Conservation (phyloP, 2,797 vertebrate genomes). For the Sorex maritimensis region DNA sequence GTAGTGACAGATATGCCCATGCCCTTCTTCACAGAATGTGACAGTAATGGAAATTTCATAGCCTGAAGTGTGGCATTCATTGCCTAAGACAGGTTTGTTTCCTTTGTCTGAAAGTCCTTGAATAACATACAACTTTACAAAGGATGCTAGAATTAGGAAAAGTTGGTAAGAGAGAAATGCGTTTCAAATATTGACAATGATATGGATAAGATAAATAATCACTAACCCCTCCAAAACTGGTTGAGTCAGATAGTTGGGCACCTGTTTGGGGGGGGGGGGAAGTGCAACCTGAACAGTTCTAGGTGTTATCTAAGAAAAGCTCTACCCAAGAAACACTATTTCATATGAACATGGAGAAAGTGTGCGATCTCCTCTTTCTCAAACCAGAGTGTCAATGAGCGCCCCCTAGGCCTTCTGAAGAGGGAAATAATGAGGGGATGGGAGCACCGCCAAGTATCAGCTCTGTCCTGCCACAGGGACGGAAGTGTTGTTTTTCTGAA, state of each 20-base stretch:
- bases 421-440: not conserved
- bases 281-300: not conserved
- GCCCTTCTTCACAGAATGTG: not conserved
- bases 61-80: not conserved
- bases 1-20: not conserved
- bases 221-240: not conserved
- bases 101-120: constrained; percentile 39
- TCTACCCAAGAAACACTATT: not conserved
- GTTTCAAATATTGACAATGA: not conserved
- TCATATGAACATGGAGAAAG: not conserved
- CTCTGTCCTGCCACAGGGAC: not conserved
- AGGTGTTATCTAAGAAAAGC: not conserved
- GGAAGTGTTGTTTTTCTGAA: not conserved
- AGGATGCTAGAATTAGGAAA: not conserved
- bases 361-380: not conserved
- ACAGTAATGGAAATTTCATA: not conserved
- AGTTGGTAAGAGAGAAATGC: not conserved
- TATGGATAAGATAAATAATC: not conserved
- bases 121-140: not conserved
- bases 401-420: not conserved
- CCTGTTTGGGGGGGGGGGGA: too few relatives aligned
- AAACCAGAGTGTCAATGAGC: not conserved
- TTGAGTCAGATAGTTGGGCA: not conserved
- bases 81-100: not conserved
- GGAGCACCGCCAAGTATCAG: not conserved